phyloP scores from a whole-genome alignment of 2,113 vertebrate genomes.

The Eudyptes chrysolophus region DNA sequence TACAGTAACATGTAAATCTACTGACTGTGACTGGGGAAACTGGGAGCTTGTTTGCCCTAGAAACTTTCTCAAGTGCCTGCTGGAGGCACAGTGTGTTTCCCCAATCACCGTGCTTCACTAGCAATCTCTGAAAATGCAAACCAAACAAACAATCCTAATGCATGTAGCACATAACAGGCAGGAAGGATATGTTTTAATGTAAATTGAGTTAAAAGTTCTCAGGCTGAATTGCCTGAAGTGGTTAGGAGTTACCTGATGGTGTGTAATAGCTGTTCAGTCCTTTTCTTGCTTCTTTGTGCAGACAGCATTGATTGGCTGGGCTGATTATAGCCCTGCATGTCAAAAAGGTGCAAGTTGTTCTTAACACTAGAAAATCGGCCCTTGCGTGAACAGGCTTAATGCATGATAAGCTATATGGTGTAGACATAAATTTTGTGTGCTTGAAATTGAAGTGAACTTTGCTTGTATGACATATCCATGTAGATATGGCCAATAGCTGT shows the following conservation, averaged over 20 bases:
- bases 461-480: slow-evolving; percentile 9
- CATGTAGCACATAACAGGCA: neutral
- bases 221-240: neutral
- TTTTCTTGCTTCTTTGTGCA: neutral
- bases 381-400: neutral
- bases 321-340: neutral
- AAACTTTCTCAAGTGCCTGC: slow-evolving; percentile 15
- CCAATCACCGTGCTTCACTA: neutral
- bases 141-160: neutral
- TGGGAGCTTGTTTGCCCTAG: neutral
- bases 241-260: neutral
- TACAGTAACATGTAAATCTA: neutral
- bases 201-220: slow-evolving; percentile 18
- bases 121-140: neutral
- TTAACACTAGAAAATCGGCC: neutral
- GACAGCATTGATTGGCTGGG: neutral
- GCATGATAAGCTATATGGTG: neutral
- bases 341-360: slow-evolving; percentile 23
- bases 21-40: neutral
- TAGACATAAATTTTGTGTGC: slow-evolving; percentile 10
- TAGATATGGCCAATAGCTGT: neutral
- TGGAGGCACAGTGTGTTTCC: neutral
- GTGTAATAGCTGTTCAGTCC: neutral
- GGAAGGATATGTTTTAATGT: neutral
- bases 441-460: slow-evolving; percentile 40